Evolutionary conservation across 2,797 vertebrate species (phyloP).

Genomic region (Ctenopoma multispine): DNA sequence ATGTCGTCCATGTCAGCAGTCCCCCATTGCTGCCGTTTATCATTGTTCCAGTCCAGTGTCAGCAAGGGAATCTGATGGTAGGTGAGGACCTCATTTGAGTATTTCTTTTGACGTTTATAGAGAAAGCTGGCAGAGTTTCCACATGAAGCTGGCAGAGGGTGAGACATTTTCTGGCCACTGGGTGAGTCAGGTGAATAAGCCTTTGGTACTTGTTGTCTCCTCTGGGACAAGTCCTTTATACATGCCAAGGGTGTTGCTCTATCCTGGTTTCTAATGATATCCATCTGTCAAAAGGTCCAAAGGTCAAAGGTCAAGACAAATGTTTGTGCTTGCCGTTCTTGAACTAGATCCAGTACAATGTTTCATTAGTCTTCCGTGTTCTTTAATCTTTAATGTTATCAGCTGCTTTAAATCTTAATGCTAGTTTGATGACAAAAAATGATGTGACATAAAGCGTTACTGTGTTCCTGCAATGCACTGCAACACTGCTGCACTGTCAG

Average conservation of each 20-base stretch:
- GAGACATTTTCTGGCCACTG: conserved; percentile 36
- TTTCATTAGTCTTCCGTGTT: conserved; percentile 10
- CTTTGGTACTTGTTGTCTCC: conserved; percentile 32
- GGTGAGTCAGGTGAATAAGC: conserved; percentile 41
- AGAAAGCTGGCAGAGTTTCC: conserved; percentile 36
- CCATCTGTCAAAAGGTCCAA: conserved; percentile 76
- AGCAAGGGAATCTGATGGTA: conserved; percentile 81
- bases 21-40: conserved; percentile 31
- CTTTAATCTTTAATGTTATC: conserved; percentile 3
- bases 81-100: conserved; percentile 61
- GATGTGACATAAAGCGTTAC: conserved; percentile 22
- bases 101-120: conserved; percentile 50
- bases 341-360: conserved; percentile 6
- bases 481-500: conserved; percentile 30
- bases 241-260: conserved; percentile 63
- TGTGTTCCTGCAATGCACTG: conserved; percentile 40
- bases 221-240: conserved; percentile 68
- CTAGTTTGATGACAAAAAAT: conserved; percentile 5
- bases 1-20: conserved; percentile 42
- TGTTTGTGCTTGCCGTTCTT: conserved; percentile 35
- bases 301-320: conserved; percentile 44
- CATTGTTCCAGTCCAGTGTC: conserved; percentile 75
- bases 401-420: not conserved
- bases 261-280: conserved; percentile 64
- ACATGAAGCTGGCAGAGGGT: conserved; percentile 22